Evolutionary conservation across 1,140 invertebrate species (phyloP).

Genomic region (Procambarus virginalis): DNA sequence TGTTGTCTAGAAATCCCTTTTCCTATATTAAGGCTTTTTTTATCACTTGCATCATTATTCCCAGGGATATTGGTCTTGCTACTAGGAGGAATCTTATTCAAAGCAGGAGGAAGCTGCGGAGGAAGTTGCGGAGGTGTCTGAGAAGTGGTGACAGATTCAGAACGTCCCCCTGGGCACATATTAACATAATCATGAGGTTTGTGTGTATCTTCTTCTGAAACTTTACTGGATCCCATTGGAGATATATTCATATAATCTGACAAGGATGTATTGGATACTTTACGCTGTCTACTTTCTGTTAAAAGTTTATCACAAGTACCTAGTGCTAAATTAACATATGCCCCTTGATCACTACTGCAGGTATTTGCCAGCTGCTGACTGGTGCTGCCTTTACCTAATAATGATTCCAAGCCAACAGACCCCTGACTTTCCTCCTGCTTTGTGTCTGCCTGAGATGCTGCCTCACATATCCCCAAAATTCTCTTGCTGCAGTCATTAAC

Average conservation of each 20-base stretch:
- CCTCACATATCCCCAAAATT: constrained; percentile 45
- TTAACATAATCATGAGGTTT: constrained; percentile 56
- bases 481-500: constrained; percentile 29
- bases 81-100: constrained; percentile 11
- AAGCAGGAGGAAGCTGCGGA: constrained; percentile 9
- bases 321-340: constrained; percentile 53
- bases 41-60: constrained; percentile 15
- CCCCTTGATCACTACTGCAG: constrained; percentile 37
- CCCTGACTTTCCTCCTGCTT: constrained; percentile 36
- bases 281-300: constrained; percentile 47
- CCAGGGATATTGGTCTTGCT: constrained; percentile 1
- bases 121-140: constrained; percentile 14
- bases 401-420: constrained; percentile 25
- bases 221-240: constrained; percentile 41
- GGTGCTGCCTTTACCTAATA: not conserved
- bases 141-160: constrained; percentile 9
- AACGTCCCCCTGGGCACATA: constrained; percentile 57
- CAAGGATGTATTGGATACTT: constrained; percentile 31
- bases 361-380: constrained; percentile 18
- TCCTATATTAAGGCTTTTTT: constrained; percentile 22
- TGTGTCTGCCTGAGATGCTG: constrained; percentile 25
- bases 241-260: constrained; percentile 57
- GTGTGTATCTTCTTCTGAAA: constrained; percentile 22
- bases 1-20: constrained; percentile 20
- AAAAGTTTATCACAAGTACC: constrained; percentile 35